phyloP scores from a whole-genome alignment of 2,113 vertebrate genomes.

The Chloroceryle aenea region DNA sequence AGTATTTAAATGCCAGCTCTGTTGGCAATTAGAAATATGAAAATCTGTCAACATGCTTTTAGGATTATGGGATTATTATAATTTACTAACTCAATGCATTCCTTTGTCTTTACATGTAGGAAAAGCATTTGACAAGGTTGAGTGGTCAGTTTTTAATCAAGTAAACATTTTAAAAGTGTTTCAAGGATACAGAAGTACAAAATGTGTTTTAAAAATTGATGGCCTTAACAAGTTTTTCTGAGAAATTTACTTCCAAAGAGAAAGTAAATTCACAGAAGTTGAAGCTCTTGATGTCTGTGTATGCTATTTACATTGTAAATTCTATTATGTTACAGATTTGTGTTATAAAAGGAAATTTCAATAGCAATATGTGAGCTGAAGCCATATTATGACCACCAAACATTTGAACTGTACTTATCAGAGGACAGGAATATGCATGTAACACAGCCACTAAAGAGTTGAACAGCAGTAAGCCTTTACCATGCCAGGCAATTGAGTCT shows the following conservation, averaged over 20 bases:
- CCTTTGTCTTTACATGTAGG: slow-evolving; percentile 37
- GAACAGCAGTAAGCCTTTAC: not conserved
- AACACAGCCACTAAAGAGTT: too few species aligned
- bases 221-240: not conserved
- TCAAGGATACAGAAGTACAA: slow-evolving; percentile 33
- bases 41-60: slow-evolving; percentile 50
- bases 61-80: slow-evolving; percentile 63
- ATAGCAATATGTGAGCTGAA: not conserved
- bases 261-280: not conserved
- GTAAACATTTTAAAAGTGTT: slow-evolving; percentile 30
- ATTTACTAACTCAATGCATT: slow-evolving; percentile 51
- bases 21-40: slow-evolving; percentile 43
- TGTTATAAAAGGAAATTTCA: not conserved
- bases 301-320: not conserved
- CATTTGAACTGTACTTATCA: rapidly evolving
- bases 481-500: rapidly evolving
- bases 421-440: rapidly evolving
- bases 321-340: not conserved
- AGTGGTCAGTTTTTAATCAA: slow-evolving; percentile 63
- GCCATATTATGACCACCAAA: not conserved
- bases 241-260: not conserved
- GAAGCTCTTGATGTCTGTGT: not conserved
- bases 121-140: slow-evolving; percentile 65
- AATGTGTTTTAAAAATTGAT: slow-evolving; percentile 8
- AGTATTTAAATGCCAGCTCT: slow-evolving; percentile 47